Evolutionary conservation across 2,113 vertebrate genomes (phyloP), one percentile per base, ranked within the genome.

Genomic region (Takifugu flavidus): DNA sequence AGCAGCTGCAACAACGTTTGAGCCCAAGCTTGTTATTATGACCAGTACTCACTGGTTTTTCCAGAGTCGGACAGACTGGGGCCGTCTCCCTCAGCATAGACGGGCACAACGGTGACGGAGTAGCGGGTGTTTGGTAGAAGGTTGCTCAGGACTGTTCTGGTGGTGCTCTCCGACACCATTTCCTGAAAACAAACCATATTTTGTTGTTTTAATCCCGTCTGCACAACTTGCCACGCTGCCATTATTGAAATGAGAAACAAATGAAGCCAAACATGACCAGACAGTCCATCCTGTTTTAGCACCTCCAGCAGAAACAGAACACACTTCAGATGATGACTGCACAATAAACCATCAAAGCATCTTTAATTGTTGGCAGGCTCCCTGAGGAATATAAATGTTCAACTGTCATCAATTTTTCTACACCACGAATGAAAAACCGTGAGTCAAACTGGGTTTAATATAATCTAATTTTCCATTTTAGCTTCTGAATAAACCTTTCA

Each of bases 111-210:
- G 0, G 93, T 94, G 53, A 99, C 43, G 0, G 87, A 91, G 80
- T 99, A 98, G 6, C 82, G 77, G 1, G 95, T 98, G 59, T 98
- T 90, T 0, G 95, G 91, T 6, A 92, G 89, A 0, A 99, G 91
- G 56, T 86, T 93, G 57, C 91, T 91, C 69, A 99, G 89, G 62
- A 94, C 78, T 0, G 93, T 90, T 43, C 87, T 90, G 62, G 95
- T 97, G 75, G 95, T 97, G 80, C 95, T 97, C 62, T 97, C 97
- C 25, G 96, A 94, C 7, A 96, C 90, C 72, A 94, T 91, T 25
- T 93, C 90, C 96, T 98, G 72, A 3, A 49, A 29, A 44, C 8
- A 65, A 25, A 70, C 54, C 34, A 39, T 10, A 39, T 39, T 39
- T 39, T 39, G 7, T 10, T 39, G 7, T 3, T 39, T 39, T 39